Percentiles rank a stretch among this genome's conserved stretches.
phyloP scores from a whole-genome alignment of 2,888 invertebrate genomes.

The Andrena chrysosceles region DNA sequence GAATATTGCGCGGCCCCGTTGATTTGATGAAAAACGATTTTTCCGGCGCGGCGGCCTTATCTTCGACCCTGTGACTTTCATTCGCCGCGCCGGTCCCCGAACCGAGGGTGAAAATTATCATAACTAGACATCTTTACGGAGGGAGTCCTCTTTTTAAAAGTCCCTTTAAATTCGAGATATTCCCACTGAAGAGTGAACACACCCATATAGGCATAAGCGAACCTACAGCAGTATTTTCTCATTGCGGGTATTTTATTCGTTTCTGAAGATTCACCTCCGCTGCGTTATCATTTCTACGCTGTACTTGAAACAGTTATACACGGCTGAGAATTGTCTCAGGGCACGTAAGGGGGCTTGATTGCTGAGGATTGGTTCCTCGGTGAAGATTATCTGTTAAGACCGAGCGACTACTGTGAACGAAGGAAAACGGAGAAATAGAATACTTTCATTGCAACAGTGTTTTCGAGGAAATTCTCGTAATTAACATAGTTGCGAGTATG shows the following conservation, averaged over 20 bases:
- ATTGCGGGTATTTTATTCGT: constrained; percentile 7
- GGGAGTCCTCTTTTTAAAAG: constrained; percentile 22
- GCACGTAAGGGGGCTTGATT: too few relatives aligned
- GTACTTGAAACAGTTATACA: not conserved
- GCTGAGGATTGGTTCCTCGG: too few relatives aligned
- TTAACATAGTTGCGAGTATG: constrained; percentile 5
- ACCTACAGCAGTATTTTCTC: constrained; percentile 8
- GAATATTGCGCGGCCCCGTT: not conserved
- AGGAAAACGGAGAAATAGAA: too few relatives aligned
- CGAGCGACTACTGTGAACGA: too few relatives aligned
- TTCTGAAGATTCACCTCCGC: constrained; percentile 1
- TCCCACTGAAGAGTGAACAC: constrained; percentile 31
- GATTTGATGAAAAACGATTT: constrained; percentile 45
- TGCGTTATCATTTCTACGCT: not conserved
- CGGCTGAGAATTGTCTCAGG: not conserved
- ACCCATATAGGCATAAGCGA: constrained; percentile 1
- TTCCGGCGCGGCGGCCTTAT: constrained; percentile 1
- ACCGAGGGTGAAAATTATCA: constrained; percentile 67
- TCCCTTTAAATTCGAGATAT: constrained; percentile 46
- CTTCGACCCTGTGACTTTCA: constrained; percentile 15
- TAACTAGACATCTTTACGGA: constrained; percentile 66
- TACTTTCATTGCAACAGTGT: too few relatives aligned
- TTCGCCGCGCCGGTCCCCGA: not conserved
- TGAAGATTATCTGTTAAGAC: too few relatives aligned
- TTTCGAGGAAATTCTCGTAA: constrained; percentile 21